Percentiles rank a stretch among this genome's conserved stretches.
Evolutionary conservation across 2,113 vertebrate genomes (phyloP).

Genomic region (Perognathus longimembris): DNA sequence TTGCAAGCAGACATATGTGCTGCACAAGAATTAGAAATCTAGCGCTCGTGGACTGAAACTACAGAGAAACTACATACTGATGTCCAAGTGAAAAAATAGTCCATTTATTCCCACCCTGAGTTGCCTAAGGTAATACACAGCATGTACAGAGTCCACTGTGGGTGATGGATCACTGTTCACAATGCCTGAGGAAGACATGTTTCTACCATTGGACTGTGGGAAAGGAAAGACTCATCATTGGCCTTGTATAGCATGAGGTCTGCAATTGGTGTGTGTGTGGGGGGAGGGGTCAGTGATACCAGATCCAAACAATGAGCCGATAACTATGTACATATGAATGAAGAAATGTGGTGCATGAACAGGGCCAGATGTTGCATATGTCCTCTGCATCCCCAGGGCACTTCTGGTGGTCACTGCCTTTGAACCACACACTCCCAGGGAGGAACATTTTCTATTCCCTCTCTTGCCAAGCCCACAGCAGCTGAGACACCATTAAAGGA

Average conservation of each 20-base stretch:
- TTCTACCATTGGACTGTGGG: background rate
- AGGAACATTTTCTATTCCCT: background rate
- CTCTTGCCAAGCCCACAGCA: background rate
- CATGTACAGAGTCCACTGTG: too few relatives aligned
- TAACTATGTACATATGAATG: background rate
- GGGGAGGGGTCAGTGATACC: background rate
- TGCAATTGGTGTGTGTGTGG: too few relatives aligned
- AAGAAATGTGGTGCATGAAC: background rate
- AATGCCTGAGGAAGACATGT: background rate
- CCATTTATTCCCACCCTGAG: background rate
- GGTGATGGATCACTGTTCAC: too few relatives aligned
- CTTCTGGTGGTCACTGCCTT: background rate
- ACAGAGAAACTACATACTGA: background rate
- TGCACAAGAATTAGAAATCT: background rate
- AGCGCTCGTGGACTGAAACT: background rate
- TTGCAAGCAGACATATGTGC: background rate
- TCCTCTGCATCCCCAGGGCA: background rate
- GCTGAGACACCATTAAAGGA: background rate
- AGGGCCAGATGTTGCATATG: background rate
- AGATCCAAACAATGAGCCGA: background rate
- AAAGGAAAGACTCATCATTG: background rate
- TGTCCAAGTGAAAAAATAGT: background rate
- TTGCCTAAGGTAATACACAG: background rate
- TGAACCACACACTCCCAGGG: background rate
- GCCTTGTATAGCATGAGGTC: rapidly evolving